Conservation (phyloP, 1,140 invertebrate genomes). For the Oedothorax gibbosus region DNA sequence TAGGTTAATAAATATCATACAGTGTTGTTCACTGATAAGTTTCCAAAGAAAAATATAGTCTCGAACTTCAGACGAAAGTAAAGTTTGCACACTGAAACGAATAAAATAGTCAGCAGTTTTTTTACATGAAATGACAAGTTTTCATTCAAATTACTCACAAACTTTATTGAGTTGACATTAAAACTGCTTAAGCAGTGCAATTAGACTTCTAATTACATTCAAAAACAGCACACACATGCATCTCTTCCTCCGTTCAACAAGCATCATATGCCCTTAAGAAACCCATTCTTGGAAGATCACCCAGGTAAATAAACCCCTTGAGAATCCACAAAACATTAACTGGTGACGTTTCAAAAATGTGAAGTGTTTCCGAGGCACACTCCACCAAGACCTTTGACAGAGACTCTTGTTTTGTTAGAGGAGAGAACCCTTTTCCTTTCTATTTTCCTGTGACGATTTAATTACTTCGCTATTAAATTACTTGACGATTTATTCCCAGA, state of each 20-base stretch:
- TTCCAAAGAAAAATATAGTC: no score
- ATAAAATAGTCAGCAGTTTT: not conserved
- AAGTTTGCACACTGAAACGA: no score
- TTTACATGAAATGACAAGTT: not conserved
- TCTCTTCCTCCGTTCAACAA: not conserved
- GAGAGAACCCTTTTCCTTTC: not conserved
- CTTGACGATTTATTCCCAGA: conserved; percentile 33
- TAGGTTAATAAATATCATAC: no score
- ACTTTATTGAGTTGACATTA: not conserved
- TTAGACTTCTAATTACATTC: not conserved
- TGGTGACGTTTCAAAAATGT: conserved; percentile 31
- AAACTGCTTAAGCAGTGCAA: not conserved
- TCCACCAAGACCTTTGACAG: conserved; percentile 10
- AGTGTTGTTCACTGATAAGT: no score
- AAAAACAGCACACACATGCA: not conserved
- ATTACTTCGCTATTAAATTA: conserved; percentile 54
- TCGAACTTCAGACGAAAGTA: no score
- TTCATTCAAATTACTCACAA: not conserved
- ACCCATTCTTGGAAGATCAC: conserved; percentile 20
- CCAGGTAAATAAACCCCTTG: conserved; percentile 15
- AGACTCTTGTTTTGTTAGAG: not conserved
- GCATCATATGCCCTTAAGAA: not conserved
- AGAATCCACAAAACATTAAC: not conserved
- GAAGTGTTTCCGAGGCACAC: conserved; percentile 11
- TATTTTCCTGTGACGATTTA: conserved; percentile 31